Evolutionary conservation across 2,888 invertebrate genomes (phyloP).

Genomic region (Saturnia japonica): DNA sequence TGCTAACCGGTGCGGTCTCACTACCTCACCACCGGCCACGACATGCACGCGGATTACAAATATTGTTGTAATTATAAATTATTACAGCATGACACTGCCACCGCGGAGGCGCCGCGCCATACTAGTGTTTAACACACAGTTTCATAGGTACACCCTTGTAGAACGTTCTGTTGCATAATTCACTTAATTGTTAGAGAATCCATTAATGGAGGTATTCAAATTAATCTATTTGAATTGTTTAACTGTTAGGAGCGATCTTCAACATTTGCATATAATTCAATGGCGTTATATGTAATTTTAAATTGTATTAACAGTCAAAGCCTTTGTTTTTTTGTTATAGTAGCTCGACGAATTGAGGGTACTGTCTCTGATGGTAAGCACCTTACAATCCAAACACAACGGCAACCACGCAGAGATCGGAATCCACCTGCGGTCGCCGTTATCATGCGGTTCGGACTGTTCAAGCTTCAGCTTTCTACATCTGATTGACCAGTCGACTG

Average conservation of each 20-base stretch:
- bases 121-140: neutral
- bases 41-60: neutral
- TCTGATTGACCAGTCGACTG: too few relatives aligned
- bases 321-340: neutral
- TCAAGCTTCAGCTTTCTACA: too few relatives aligned
- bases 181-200: too few relatives aligned
- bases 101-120: neutral
- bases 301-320: neutral
- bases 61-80: neutral
- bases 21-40: constrained; percentile 3
- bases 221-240: too few relatives aligned
- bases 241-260: too few relatives aligned
- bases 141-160: neutral
- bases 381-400: too few relatives aligned
- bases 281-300: neutral
- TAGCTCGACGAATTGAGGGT: too few relatives aligned
- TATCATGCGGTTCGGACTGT: too few relatives aligned
- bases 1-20: constrained; percentile 29
- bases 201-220: too few relatives aligned
- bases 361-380: too few relatives aligned
- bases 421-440: too few relatives aligned
- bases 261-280: neutral
- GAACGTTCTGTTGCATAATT: neutral
- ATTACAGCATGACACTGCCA: neutral
- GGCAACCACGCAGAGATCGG: too few relatives aligned